These are phyloP conservation scores for Nannobrachium achirus DNA, from an alignment of 2,113 vertebrate genomes.

Conservation along the genomic window DNA sequence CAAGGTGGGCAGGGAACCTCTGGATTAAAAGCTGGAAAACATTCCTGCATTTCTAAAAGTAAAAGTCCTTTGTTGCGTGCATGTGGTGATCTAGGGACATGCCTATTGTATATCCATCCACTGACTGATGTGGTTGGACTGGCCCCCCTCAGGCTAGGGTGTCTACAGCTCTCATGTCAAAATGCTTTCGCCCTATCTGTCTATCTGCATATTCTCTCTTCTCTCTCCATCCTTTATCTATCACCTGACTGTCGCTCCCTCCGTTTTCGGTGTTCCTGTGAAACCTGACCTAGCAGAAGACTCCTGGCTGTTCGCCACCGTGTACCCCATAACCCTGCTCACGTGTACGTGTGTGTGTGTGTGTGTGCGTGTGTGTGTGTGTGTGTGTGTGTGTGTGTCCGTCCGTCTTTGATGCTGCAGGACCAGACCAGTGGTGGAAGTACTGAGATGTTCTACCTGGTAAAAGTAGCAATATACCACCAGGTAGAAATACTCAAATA, in stretches of 20 bases:
- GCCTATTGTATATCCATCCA: too few species aligned
- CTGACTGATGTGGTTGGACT: neutral
- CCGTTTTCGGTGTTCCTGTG: constrained; percentile 37
- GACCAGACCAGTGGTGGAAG: too few species aligned
- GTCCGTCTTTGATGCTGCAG: too few species aligned
- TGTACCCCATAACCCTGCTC: constrained; percentile 48
- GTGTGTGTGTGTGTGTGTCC: too few species aligned
- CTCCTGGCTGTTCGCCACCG: constrained; percentile 60
- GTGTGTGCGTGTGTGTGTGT: too few species aligned
- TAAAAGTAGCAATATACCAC: too few species aligned
- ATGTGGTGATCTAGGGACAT: too few species aligned
- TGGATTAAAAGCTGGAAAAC: neutral
- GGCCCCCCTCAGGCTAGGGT: constrained; percentile 28
- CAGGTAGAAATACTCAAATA: too few species aligned
- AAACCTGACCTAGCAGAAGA: constrained; percentile 62
- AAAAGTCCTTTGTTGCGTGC: neutral
- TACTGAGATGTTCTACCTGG: too few species aligned
- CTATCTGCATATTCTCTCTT: constrained; percentile 5
- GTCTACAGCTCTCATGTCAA: constrained; percentile 53
- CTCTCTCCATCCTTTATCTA: neutral
- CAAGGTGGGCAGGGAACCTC: neutral
- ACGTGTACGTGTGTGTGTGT: too few species aligned
- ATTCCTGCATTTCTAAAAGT: constrained; percentile 14
- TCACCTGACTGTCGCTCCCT: neutral
- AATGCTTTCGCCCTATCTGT: constrained; percentile 19